A percentile compares a stretch with the other conserved stretches of the same genome.
phyloP scores from a whole-genome alignment of 2,888 invertebrate species.

The Blastobasis lacticolella region DNA sequence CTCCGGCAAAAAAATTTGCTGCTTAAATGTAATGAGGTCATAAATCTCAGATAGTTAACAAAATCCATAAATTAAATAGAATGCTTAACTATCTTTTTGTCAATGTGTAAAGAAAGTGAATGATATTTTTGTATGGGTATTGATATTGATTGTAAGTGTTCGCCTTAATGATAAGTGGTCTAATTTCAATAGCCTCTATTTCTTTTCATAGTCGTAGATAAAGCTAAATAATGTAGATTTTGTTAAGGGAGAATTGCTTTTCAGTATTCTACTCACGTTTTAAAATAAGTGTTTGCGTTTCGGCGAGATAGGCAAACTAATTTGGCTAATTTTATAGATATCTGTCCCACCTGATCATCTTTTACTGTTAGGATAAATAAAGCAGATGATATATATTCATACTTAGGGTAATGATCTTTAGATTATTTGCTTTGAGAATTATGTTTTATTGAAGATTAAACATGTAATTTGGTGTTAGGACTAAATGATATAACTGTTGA shows the following conservation, averaged over 20 bases:
- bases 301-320: constrained; percentile 9
- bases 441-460: not conserved
- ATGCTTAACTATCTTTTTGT: constrained; percentile 55
- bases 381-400: too few relatives aligned
- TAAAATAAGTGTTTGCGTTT: too few relatives aligned
- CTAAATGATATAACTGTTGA: constrained; percentile 16
- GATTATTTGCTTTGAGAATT: too few relatives aligned
- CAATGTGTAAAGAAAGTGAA: constrained; percentile 60
- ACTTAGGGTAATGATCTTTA: too few relatives aligned
- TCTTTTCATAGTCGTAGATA: constrained; percentile 12
- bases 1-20: constrained; percentile 17
- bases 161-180: constrained; percentile 41
- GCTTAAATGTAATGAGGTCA: constrained; percentile 7
- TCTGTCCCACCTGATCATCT: constrained; percentile 56
- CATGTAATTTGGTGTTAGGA: constrained; percentile 32
- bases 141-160: constrained; percentile 52
- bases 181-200: constrained; percentile 15
- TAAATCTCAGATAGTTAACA: constrained; percentile 11
- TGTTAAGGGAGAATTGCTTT: constrained; percentile 6
- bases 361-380: not conserved
- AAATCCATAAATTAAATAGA: constrained; percentile 19
- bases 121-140: constrained; percentile 70
- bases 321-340: constrained; percentile 30
- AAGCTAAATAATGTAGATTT: not conserved
- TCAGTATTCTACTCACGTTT: constrained; percentile 21